Base-by-base conservation (phyloP, 2,797 vertebrate species). In the Iguana delicatissima region DNA sequence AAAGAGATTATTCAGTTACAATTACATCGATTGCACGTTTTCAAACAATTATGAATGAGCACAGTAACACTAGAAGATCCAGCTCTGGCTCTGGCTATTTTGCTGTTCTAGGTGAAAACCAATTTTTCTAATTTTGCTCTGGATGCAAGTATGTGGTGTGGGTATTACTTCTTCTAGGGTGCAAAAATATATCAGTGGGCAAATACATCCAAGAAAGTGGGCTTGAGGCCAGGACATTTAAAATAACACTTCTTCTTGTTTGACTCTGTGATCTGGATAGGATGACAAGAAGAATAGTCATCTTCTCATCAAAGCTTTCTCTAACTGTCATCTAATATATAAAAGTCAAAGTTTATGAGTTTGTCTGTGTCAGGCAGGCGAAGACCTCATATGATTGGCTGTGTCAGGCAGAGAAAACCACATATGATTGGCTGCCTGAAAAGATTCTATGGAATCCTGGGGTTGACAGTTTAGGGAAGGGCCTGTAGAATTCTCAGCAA, bases 41-140 rank as follows among this genome's bases (percentile, higher is more conserved):
- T 0, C 3, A 46, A 46, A 81, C 67, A 83, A 26, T 74, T 55
- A 14, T 24, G 80, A 22, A 84, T 29, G 84, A 93, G 91, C 87
- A 46, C n/a, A 35, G 67, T 81, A 3, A 84, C 77, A 55, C 29
- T 24, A 57, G 38, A 46, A 3, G 1, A 57, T 38, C 64, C 35
- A 80, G 35, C 29, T 46, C 2, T 59, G 26, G 16, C 6, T 16
- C 62, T 85, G 80, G 18, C 29, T 26, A 1, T 85, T 80, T 80
- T 42, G 74, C 18, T n/a, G 84, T 35, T n/a, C 35, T 72, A 72
- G 26, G 35, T n/a, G 24, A 72, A 72, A 6, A 4, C 50, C 32
- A 80, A 38, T 74, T 9, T 50, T 46, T 12, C 32, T 74, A 3
- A 46, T 46, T 46, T 46, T 85, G 2, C 38, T 9, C 16, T 50